Base-by-base conservation (phyloP, 2,113 vertebrate genomes). In the Amphiprion ocellaris region DNA sequence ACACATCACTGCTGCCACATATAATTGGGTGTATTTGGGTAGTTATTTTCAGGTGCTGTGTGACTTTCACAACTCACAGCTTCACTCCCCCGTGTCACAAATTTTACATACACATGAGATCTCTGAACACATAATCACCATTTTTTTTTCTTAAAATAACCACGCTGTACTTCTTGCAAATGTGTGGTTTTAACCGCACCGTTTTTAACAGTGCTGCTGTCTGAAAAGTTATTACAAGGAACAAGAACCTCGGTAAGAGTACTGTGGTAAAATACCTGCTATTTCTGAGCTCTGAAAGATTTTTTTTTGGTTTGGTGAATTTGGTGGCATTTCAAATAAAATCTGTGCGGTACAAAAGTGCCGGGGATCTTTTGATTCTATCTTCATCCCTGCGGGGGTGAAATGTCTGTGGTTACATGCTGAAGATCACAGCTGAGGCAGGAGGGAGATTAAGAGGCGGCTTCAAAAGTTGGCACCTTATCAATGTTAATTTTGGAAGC, bases 321-420 rank as follows among this genome's bases (percentile, higher is more conserved):
- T 63, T 65, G 1, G 60, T 62, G 66, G 62, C 58, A 55, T 77
- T 66, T 56, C 5, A 61, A 54, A 23, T 66, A 26, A 67, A 79
- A 84, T 50, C 49, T 59, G 60, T 49, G 59, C 69, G 78, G 69
- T 60, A 56, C 7, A 41, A 61, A 62, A 72, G 26, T 41, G 69
- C 58, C 4, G 67, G 41, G 47, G 37, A 69, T 74, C 30, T 53
- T 82, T 64, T 78, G 63, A 69, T 46, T 53, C 12, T 1, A 71
- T 74, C 46, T 68, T 17, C 28, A 47, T 47, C 39, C 19, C 23
- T 21, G 39, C 5, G 77, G 74, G 69, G 58, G 16, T 65, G 23
- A 74, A 73, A 73, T 21, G 67, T 80, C 50, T 88, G 82, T 52
- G 49, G 86, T 80, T 74, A 44, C 33, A 61, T 50, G 65, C 61